Conservation (phyloP, 2,113 vertebrate genomes). For the Xenus cinereus region DNA sequence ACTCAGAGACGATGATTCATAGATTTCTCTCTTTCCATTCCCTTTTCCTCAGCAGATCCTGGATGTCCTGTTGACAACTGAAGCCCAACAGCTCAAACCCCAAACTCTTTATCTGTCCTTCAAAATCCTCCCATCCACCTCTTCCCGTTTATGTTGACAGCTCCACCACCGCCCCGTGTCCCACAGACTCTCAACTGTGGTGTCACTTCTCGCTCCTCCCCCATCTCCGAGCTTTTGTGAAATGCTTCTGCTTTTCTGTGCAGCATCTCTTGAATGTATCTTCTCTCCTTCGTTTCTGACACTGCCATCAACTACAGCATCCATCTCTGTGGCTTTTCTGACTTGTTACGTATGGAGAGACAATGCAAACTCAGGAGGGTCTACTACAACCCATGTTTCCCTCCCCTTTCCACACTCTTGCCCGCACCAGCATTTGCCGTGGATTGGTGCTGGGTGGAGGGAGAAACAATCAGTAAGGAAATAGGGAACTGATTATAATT, state of each 20-base stretch:
- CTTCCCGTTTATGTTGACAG: background rate
- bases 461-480: background rate
- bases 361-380: background rate
- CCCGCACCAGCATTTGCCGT: background rate
- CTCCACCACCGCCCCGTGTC: accelerated
- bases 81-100: background rate
- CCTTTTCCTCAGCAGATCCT: background rate
- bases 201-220: background rate
- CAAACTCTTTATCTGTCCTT: background rate
- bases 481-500: background rate
- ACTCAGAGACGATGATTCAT: background rate
- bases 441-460: background rate
- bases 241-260: background rate
- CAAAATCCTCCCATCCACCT: background rate
- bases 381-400: background rate
- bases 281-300: background rate
- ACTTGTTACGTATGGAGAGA: accelerated
- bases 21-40: background rate
- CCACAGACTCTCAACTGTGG: background rate
- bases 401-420: background rate
- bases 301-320: background rate
- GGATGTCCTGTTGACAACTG: conserved; percentile 21
- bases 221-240: background rate
- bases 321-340: background rate
- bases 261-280: background rate